These are phyloP conservation scores for Ailuropoda melanoleuca DNA, from an alignment of 2,113 vertebrate species.

Conservation along the genomic window DNA sequence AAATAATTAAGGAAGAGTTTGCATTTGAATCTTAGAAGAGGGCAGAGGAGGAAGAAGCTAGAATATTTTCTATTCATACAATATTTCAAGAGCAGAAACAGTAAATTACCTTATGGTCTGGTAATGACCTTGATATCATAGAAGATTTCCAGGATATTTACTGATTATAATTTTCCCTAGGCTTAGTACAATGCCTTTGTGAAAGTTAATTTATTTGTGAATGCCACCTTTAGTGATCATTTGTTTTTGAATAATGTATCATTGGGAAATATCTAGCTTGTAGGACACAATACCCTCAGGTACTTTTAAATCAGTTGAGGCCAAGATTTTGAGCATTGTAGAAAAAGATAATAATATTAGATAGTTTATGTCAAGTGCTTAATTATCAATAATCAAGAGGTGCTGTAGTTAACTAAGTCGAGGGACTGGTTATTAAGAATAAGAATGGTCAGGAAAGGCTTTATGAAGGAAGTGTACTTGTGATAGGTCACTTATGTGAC, in stretches of 20 bases:
- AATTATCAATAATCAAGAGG: not conserved
- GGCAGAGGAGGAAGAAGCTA: not conserved
- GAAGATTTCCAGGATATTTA: not conserved
- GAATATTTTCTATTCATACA: not conserved
- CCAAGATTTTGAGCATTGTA: slow-evolving; percentile 43
- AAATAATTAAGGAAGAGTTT: not conserved
- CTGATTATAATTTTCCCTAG: not conserved
- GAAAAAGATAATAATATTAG: not conserved
- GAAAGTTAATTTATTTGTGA: slow-evolving; percentile 28
- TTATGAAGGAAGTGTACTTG: not conserved
- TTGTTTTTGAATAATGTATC: not conserved
- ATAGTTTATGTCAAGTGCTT: not conserved
- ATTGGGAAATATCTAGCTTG: not conserved
- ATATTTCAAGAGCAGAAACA: not conserved
- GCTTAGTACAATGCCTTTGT: not conserved
- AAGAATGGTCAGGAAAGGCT: not conserved
- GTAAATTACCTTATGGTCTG: not conserved
- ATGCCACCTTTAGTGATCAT: not conserved
- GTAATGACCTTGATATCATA: not conserved
- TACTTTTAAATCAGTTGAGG: not conserved
- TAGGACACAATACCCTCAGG: not conserved
- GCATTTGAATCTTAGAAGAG: slow-evolving; percentile 1
- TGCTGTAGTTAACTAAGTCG: not conserved
- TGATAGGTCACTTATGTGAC: not conserved
- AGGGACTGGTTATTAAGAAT: not conserved